Evolutionary conservation across 2,797 vertebrate species (phyloP), one percentile per base, ranked within the genome.

Genomic region (Erpetoichthys calabaricus): DNA sequence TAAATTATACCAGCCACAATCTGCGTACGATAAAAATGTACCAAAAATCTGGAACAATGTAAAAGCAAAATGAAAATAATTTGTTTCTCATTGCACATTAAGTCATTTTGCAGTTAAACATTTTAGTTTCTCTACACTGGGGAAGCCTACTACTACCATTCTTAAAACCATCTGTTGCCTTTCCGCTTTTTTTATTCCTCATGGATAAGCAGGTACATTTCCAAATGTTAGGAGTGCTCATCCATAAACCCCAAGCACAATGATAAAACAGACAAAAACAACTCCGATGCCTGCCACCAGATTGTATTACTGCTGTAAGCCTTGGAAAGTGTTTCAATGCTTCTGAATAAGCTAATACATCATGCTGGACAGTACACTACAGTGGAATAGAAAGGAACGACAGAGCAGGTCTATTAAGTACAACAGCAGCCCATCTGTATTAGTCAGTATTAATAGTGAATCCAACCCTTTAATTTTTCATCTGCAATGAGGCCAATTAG

Each of bases 401-500:
- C 67, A 73, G 70, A 81, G 79, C 71, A 62, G 61, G 69, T 75
- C 67, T 75, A 82, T 79, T 81, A 81, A 77, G 69, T 70, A 74
- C 82, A 82, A 80, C 75, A 78, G 75, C 69, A 65, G 66, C 75
- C 75, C 67, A 84, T 86, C 76, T 76, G 81, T 85, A 83, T 83
- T 72, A 75, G 68, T 76, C 73, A 70, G 64, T 66, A 74, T 73
- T 77, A 80, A 73, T 70, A 71, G 72, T 77, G 69, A 68, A 67
- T 55, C 52, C 62, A 60, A 70, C 59, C 60, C 58, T 77, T 88
- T 81, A 76, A 84, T 80, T 75, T 78, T 82, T 75, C 73, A 81
- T 74, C 82, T 75, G 65, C 71, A 75, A 74, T 66, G 62, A 77
- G 74, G 76, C 70, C 75, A 83, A 80, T 86, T 85, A 80, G 73